These are phyloP conservation scores for Trichogramma evanescens DNA, from an alignment of 2,888 invertebrate species.

Conservation along the genomic window DNA sequence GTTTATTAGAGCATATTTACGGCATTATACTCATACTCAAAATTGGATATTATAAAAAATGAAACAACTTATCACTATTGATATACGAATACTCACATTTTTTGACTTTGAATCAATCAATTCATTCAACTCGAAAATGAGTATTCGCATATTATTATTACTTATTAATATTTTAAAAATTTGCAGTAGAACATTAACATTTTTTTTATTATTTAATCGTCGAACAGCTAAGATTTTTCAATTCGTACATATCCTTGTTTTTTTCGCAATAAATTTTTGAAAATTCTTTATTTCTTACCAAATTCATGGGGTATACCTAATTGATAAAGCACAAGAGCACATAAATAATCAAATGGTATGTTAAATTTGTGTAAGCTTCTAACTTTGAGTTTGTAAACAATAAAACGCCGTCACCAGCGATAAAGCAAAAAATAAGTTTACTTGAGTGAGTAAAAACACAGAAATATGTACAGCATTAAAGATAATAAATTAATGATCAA, in stretches of 20 bases:
- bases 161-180: slow-evolving; percentile 35
- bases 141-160: slow-evolving; percentile 31
- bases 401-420: slow-evolving; percentile 9
- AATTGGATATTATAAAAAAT: slow-evolving; percentile 41
- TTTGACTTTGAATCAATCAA: background rate
- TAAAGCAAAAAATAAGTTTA: slow-evolving; percentile 4
- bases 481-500: slow-evolving; percentile 5
- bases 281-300: too few relatives aligned
- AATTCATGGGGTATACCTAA: too few relatives aligned
- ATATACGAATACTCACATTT: slow-evolving; percentile 34
- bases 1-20: slow-evolving; percentile 44
- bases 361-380: background rate
- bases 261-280: background rate
- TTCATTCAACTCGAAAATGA: slow-evolving; percentile 17
- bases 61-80: slow-evolving; percentile 38
- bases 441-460: background rate
- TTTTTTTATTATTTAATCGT: slow-evolving; percentile 5
- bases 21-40: slow-evolving; percentile 42
- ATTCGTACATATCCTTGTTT: background rate
- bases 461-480: slow-evolving; percentile 5
- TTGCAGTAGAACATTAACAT: slow-evolving; percentile 46
- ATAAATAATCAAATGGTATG: background rate
- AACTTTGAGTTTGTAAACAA: background rate
- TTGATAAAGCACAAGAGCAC: background rate
- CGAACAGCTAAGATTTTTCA: slow-evolving; percentile 2